Percentiles rank a stretch among this genome's conserved stretches.
These are phyloP conservation scores for Pipistrellus kuhlii DNA, from an alignment of 2,797 vertebrate species.

Conservation along the genomic window DNA sequence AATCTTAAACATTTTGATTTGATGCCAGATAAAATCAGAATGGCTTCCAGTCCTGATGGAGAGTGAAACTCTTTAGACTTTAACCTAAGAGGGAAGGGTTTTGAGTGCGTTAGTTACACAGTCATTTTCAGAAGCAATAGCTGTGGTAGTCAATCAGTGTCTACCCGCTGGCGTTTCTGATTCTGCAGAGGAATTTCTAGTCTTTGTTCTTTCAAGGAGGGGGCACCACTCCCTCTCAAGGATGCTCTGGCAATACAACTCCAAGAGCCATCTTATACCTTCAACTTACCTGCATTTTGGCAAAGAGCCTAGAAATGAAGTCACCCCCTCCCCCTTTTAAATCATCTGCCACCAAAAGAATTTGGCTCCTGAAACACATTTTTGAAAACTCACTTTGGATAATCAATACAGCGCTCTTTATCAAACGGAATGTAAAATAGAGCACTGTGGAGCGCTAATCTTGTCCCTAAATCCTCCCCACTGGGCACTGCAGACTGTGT, in stretches of 20 bases:
- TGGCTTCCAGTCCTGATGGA: background rate
- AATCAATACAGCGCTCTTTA: conserved; percentile 43
- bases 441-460: background rate
- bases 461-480: conserved; percentile 58
- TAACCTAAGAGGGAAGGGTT: background rate
- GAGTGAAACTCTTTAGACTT: conserved; percentile 14
- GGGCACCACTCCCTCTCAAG: background rate
- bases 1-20: conserved; percentile 50
- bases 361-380: conserved; percentile 17
- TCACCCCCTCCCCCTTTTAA: background rate
- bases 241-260: background rate
- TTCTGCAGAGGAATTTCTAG: conserved; percentile 35
- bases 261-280: background rate
- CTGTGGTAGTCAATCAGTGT: background rate
- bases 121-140: background rate
- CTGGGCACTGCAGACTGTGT: conserved; percentile 43
- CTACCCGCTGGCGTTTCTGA: conserved; percentile 52
- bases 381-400: conserved; percentile 59
- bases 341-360: background rate
- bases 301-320: conserved; percentile 4
- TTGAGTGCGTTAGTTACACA: background rate
- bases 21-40: conserved; percentile 28
- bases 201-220: background rate
- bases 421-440: conserved; percentile 36
- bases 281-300: conserved; percentile 11